Percentiles rank a stretch among this genome's conserved stretches.
phyloP scores from a whole-genome alignment of 2,888 invertebrate genomes.

The Chymomyza fuscimana region DNA sequence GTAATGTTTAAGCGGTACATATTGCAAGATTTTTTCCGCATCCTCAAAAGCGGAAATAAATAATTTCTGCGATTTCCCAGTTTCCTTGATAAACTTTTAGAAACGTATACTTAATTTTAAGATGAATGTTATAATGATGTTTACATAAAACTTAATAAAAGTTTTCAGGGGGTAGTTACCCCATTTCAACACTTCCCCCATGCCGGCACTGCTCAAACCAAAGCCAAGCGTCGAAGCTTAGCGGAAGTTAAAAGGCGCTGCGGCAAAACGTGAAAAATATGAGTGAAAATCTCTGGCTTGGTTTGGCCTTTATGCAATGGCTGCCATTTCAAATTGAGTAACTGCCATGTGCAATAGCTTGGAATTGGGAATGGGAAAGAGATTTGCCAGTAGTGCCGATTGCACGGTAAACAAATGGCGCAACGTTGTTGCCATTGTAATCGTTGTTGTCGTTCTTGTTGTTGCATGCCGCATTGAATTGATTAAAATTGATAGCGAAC shows the following conservation, averaged over 20 bases:
- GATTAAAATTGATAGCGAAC: slow-evolving; percentile 57
- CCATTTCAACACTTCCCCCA: too few relatives aligned
- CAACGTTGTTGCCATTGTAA: not conserved
- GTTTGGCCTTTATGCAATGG: slow-evolving; percentile 6
- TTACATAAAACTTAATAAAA: too few relatives aligned
- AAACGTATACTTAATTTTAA: too few relatives aligned
- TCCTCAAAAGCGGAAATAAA: too few relatives aligned
- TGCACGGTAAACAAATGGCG: slow-evolving; percentile 1
- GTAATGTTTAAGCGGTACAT: too few relatives aligned
- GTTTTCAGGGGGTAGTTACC: too few relatives aligned
- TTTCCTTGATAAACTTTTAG: too few relatives aligned
- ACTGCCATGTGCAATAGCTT: not conserved
- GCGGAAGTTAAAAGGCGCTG: slow-evolving; percentile 2
- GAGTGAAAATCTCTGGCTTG: not conserved
- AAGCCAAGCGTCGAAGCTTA: slow-evolving; percentile 63
- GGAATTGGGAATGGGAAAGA: not conserved
- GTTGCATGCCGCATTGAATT: slow-evolving; percentile 50
- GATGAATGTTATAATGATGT: too few relatives aligned
- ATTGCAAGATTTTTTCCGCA: too few relatives aligned
- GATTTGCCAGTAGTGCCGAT: not conserved
- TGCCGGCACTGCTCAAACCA: slow-evolving; percentile 62
- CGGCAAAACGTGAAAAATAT: slow-evolving; percentile 3
- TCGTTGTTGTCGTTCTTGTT: slow-evolving; percentile 5
- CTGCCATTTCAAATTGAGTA: slow-evolving; percentile 11
- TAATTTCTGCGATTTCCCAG: too few relatives aligned